A percentile compares a stretch with the other conserved stretches of the same genome.
Evolutionary conservation across 30 jellyfish, hydroid and myxozoan species (phyloP).

Genomic region (Aurelia coerulea): DNA sequence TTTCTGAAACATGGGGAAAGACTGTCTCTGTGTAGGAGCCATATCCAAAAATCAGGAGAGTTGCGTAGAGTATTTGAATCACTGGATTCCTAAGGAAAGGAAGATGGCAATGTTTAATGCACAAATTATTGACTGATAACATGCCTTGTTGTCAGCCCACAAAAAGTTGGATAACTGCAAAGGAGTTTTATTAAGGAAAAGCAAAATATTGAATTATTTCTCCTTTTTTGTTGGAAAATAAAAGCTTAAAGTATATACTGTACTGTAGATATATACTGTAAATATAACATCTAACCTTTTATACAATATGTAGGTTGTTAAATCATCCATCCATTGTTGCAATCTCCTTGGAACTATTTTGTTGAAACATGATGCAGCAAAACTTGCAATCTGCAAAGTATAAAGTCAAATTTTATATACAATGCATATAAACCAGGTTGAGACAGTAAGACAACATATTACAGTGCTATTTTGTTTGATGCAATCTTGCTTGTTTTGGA

Average conservation of each 20-base stretch:
- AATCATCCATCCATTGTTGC: neutral
- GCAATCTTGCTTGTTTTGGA: too few species aligned
- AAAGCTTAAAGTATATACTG: too few species aligned
- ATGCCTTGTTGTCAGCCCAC: too few species aligned
- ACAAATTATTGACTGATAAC: too few species aligned
- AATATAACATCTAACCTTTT: constrained; percentile 47
- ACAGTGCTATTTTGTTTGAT: too few species aligned
- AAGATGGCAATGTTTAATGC: too few species aligned
- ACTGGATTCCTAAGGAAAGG: constrained; percentile 69
- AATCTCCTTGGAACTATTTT: constrained; percentile 27
- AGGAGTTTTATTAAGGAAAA: too few species aligned
- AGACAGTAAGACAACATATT: too few species aligned
- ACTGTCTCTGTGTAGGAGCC: constrained; percentile 79
- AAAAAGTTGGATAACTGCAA: too few species aligned
- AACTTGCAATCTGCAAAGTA: neutral
- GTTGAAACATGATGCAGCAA: neutral
- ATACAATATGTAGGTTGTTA: constrained; percentile 7
- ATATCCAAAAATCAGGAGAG: constrained; percentile 75
- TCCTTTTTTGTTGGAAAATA: neutral
- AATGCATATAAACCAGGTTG: too few species aligned
- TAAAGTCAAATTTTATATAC: neutral
- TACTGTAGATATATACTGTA: too few species aligned
- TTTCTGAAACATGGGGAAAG: constrained; percentile 74
- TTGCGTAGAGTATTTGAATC: constrained; percentile 73
- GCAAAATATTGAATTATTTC: too few species aligned